Conservation (phyloP, 1,140 invertebrate species). For the Drosophila truncata region DNA sequence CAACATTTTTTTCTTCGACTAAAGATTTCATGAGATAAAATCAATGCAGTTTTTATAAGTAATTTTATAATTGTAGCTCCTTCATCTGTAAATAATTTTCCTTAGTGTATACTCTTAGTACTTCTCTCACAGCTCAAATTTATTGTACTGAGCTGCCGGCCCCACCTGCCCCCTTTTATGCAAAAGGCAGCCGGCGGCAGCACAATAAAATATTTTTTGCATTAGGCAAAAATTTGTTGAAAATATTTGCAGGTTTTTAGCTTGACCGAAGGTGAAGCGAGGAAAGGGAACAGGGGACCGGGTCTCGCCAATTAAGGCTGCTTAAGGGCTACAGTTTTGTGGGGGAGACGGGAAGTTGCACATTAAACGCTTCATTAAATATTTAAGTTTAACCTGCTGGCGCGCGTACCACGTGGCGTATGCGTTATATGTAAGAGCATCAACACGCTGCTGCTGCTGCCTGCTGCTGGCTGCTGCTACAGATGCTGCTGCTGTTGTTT, state of each 20-base stretch:
- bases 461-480: conserved; percentile 21
- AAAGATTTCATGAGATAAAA: background rate
- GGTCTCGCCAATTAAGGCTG: conserved; percentile 64
- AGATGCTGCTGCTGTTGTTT: conserved; percentile 41
- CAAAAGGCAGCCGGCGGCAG: conserved; percentile 9
- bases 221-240: conserved; percentile 78
- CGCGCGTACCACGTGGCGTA: conserved; percentile 64
- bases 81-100: background rate
- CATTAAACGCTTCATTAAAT: conserved; percentile 83
- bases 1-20: background rate
- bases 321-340: conserved; percentile 41
- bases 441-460: conserved; percentile 1
- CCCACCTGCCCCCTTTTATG: conserved; percentile 15
- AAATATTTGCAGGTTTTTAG: conserved; percentile 66
- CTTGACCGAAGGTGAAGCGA: conserved; percentile 27
- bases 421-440: conserved; percentile 54
- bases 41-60: background rate
- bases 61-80: background rate
- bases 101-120: background rate
- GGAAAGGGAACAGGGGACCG: background rate
- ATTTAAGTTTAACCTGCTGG: conserved; percentile 73
- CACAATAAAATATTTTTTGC: conserved; percentile 78
- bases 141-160: conserved; percentile 41
- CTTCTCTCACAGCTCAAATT: conserved; percentile 54
- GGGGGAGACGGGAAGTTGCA: conserved; percentile 44